Conservation (phyloP, 2,113 vertebrate genomes). For the Saimiri boliviensis region DNA sequence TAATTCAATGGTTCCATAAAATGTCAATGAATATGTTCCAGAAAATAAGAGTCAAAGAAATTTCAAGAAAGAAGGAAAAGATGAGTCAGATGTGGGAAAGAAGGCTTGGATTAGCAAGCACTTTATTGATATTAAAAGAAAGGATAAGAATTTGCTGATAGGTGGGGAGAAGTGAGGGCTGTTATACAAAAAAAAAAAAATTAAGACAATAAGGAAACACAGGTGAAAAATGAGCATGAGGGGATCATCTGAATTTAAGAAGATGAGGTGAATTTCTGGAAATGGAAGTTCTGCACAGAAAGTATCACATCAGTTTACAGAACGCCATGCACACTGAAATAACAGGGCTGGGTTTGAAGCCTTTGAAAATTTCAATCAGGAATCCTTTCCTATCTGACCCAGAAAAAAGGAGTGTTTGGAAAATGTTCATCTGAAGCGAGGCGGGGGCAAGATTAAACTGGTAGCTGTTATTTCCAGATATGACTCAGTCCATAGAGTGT, state of each 20-base stretch:
- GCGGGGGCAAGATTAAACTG: background rate
- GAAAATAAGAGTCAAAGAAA: background rate
- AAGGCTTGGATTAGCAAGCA: background rate
- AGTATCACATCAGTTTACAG: accelerated
- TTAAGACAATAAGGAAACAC: background rate
- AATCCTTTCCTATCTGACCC: background rate
- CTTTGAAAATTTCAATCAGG: background rate
- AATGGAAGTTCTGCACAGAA: background rate
- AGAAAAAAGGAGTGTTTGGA: background rate
- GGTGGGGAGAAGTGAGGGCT: background rate
- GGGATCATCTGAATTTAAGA: too few relatives aligned
- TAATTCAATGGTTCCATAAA: background rate
- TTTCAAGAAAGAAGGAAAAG: background rate
- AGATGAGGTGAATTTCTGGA: background rate
- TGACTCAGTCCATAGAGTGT: background rate
- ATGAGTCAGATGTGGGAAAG: background rate
- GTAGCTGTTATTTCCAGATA: background rate
- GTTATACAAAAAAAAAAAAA: background rate
- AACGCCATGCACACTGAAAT: accelerated
- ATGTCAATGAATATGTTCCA: background rate
- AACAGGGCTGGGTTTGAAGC: background rate
- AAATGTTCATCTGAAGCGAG: background rate
- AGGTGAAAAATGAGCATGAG: background rate
- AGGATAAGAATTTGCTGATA: background rate
- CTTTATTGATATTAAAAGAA: background rate